Evolutionary conservation across 1,140 invertebrate species (phyloP).

Genomic region (Charaxes varanes): DNA sequence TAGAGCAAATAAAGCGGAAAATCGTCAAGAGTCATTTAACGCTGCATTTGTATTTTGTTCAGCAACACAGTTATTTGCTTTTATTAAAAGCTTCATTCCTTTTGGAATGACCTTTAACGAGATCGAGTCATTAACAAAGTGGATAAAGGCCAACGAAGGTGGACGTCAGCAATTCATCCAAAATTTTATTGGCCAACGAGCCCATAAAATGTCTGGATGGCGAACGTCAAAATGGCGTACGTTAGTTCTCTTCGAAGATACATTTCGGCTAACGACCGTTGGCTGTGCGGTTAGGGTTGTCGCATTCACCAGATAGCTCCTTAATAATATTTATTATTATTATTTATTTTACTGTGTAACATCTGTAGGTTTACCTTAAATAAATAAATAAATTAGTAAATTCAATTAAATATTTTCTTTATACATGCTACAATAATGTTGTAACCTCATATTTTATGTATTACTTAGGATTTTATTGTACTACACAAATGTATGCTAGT

Average conservation of each 20-base stretch:
- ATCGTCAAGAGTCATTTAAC: too few species aligned
- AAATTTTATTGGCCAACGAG: slow-evolving; percentile 44
- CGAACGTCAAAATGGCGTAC: slow-evolving; percentile 39
- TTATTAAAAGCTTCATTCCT: slow-evolving; percentile 7
- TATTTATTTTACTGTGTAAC: too few species aligned
- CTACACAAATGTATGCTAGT: too few species aligned
- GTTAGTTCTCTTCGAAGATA: slow-evolving; percentile 33
- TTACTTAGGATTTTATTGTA: too few species aligned
- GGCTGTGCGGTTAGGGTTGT: slow-evolving; percentile 59
- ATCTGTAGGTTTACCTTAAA: too few species aligned
- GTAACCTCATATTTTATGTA: too few species aligned
- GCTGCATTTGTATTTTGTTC: slow-evolving; percentile 2
- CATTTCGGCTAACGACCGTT: slow-evolving; percentile 58
- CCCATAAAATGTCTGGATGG: slow-evolving; percentile 47
- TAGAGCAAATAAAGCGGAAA: too few species aligned
- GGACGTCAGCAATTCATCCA: slow-evolving; percentile 42
- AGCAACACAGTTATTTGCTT: slow-evolving; percentile 8
- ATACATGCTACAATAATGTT: too few species aligned
- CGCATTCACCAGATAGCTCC: too few species aligned
- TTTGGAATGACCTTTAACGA: slow-evolving; percentile 22
- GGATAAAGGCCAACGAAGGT: slow-evolving; percentile 31
- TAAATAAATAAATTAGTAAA: too few species aligned
- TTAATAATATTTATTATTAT: too few species aligned
- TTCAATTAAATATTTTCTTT: too few species aligned
- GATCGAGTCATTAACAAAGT: slow-evolving; percentile 33